Percentiles rank a stretch among this genome's conserved stretches.
phyloP scores from a whole-genome alignment of 1,140 invertebrate species.

The Drosophila biarmipes region DNA sequence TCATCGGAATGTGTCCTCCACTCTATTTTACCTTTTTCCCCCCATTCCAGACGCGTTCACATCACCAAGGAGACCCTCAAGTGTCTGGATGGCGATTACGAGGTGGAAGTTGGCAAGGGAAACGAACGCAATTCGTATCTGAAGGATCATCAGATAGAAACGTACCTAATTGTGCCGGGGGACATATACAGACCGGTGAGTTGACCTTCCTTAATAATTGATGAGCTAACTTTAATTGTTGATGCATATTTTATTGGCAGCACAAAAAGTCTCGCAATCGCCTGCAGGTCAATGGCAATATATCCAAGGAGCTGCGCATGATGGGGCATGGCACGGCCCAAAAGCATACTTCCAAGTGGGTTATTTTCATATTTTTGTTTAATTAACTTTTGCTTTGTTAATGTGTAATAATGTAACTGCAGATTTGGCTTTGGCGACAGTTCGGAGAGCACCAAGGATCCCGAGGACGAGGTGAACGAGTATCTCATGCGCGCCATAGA shows the following conservation, averaged over 20 bases:
- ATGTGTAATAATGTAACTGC: not conserved
- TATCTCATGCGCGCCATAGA: constrained; percentile 97
- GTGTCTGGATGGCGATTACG: constrained; percentile 93
- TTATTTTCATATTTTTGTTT: constrained; percentile 17
- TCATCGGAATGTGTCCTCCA: constrained; percentile 28
- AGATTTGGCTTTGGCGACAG: constrained; percentile 89
- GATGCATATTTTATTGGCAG: constrained; percentile 20
- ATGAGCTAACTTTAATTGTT: not conserved
- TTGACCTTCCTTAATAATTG: constrained; percentile 18
- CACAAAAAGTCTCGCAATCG: constrained; percentile 86
- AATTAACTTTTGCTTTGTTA: too few relatives aligned
- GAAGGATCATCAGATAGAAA: constrained; percentile 96
- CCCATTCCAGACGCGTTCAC: constrained; percentile 91
- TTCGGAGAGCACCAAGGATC: constrained; percentile 88
- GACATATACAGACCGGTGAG: constrained; percentile 89
- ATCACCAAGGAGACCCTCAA: constrained; percentile 96
- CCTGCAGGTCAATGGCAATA: constrained; percentile 89
- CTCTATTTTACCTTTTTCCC: not conserved
- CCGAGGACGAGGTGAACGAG: constrained; percentile 97
- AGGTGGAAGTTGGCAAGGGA: constrained; percentile 94
- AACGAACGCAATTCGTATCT: constrained; percentile 93
- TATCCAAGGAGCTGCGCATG: constrained; percentile 94
- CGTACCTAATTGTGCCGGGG: constrained; percentile 93
- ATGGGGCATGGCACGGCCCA: constrained; percentile 92
- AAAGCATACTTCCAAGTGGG: constrained; percentile 89